Base-by-base conservation (phyloP, 2,888 invertebrate species). In the Entomobrya multifasciata region DNA sequence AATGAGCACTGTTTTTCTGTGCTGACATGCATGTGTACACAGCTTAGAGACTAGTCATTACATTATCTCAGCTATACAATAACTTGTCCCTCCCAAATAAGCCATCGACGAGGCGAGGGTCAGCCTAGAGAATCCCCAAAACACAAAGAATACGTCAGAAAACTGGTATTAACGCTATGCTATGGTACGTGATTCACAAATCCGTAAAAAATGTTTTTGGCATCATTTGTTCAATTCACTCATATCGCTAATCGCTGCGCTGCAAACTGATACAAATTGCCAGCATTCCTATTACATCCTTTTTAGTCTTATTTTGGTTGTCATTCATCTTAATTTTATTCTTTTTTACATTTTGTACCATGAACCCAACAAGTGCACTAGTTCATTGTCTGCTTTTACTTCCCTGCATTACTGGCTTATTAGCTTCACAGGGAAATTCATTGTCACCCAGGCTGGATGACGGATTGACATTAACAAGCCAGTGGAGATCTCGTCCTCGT, bases 361-460 rank as follows among this genome's bases (percentile, higher is more conserved):
- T 74, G 74, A 74, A 27, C 52, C 17, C 74, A 4, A 10, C 52
- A 74, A 20, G n/a, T 30, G 52, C 27, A 4, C 4, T 36, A 52
- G 27, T n/a, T 52, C n/a, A 20, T 52, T 17, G 13, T 27, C 30
- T 49, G 13, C 10, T 27, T 36, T n/a, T 65, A 13, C 3, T 49
- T n/a, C 17, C 74, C 8, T 49, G 17, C 74, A 10, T 27, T 6
- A 11, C 36, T 6, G 36, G 36, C 36, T 47, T 74, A 30, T 0
- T 74, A 17, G 52, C 15, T 27, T n/a, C 74, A 74, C 25, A 17
- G 17, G 52, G n/a, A n/a, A n/a, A 74, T 74, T 6, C 8, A 36
- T 74, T 74, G 74, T 74, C 74, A 74, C 49, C 52, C 52, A 74
- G 52, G 4, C 27, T 52, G 49, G 74, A 74, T 74, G 27, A 49